Evolutionary conservation across 2,888 invertebrate species (phyloP).

Genomic region (Polydrusus pterygomalis): DNA sequence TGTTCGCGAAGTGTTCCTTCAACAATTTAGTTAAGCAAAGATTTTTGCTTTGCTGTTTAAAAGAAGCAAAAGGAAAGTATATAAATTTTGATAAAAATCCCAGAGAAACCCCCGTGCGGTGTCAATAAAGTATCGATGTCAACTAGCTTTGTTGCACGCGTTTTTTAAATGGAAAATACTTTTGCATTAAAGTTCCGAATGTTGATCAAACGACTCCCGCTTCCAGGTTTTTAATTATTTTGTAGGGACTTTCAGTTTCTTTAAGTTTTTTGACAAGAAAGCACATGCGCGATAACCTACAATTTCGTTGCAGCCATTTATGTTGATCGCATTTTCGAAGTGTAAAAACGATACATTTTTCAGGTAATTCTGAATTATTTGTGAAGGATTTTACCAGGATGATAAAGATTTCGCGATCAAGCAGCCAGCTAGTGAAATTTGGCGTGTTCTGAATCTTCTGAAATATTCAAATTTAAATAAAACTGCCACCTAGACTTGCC

Average conservation of each 20-base stretch:
- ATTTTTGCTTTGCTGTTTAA: too few species aligned
- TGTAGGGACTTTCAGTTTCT: conserved; percentile 52
- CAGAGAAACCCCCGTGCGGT: too few species aligned
- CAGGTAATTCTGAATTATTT: conserved; percentile 65
- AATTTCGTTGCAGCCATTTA: conserved; percentile 73
- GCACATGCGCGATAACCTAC: conserved; percentile 71
- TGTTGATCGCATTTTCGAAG: conserved; percentile 72
- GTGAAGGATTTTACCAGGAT: conserved; percentile 22
- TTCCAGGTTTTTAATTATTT: neutral
- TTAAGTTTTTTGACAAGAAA: conserved; percentile 55
- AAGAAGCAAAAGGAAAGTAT: too few species aligned
- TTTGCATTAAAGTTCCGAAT: too few species aligned
- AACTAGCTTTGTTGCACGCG: too few species aligned
- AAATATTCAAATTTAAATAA: conserved; percentile 31
- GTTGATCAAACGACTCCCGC: neutral
- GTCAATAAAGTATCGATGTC: too few species aligned
- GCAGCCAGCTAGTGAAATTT: neutral
- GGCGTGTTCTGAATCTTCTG: neutral
- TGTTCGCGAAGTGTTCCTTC: too few species aligned
- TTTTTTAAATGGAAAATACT: too few species aligned
- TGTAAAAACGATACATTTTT: conserved; percentile 68
- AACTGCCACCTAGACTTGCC: conserved; percentile 66
- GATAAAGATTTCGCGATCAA: conserved; percentile 12
- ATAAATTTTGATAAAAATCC: too few species aligned
- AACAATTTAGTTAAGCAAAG: too few species aligned